Percentiles rank a stretch among this genome's conserved stretches.
Conservation (phyloP, 2,113 vertebrate genomes). For the Syngnathus scovelli region DNA sequence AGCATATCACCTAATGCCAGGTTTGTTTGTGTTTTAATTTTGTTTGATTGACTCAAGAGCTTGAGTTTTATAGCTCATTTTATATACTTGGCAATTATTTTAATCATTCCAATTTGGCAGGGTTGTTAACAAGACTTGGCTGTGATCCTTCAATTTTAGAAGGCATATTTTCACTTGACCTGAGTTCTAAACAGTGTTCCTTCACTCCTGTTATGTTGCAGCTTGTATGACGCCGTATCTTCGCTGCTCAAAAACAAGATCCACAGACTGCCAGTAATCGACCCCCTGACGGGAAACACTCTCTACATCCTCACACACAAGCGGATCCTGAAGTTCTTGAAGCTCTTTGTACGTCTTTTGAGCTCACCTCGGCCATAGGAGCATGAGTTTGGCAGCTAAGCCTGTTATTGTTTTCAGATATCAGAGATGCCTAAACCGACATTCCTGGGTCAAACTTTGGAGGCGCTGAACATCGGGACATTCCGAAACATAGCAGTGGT, state of each 20-base stretch:
- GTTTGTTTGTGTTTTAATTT: constrained; percentile 54
- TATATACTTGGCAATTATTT: too few relatives aligned
- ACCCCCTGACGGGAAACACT: constrained; percentile 89
- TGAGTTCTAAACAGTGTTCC: too few relatives aligned
- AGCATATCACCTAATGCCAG: constrained; percentile 95
- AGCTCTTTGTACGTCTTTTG: constrained; percentile 87
- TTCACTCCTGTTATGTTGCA: constrained; percentile 42
- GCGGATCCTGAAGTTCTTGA: constrained; percentile 97
- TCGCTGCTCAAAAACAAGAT: constrained; percentile 94
- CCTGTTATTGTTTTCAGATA: constrained; percentile 71
- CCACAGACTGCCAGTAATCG: constrained; percentile 93
- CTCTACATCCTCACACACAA: constrained; percentile 99
- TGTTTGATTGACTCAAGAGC: not conserved
- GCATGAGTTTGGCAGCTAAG: not conserved
- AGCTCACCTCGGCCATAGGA: not conserved
- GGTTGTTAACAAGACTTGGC: too few relatives aligned
- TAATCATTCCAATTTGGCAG: too few relatives aligned
- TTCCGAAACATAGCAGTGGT: constrained; percentile 90
- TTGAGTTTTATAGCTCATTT: too few relatives aligned
- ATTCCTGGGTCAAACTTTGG: constrained; percentile 82
- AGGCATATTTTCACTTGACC: too few relatives aligned
- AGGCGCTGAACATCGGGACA: constrained; percentile 87
- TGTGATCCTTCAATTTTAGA: too few relatives aligned
- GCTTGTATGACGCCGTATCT: constrained; percentile 93
- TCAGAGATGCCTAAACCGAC: constrained; percentile 90